Base-by-base conservation (phyloP, 2,888 invertebrate species). In the Drosophila greeni region DNA sequence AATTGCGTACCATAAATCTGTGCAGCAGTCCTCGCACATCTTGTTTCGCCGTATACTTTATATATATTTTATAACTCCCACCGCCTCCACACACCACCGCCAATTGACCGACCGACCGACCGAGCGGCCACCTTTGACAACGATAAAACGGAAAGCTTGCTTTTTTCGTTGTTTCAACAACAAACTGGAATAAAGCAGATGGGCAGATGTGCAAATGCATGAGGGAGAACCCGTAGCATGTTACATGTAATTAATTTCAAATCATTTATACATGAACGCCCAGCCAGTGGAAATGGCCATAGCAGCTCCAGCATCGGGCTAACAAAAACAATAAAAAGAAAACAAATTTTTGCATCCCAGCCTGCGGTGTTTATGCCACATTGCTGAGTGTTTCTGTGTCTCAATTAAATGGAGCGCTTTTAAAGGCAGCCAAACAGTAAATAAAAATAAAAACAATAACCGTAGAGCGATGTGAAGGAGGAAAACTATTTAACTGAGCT, bases 201-300 rank as follows among this genome's bases (percentile, higher is more conserved):
- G 45, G 45, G 31, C 70, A 70, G 55, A 73, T 65, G 58, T 61
- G 73, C 70, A 65, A 71, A 71, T 69, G 68, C 39, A 51, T 57
- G 53, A 20, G 29, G 45, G 66, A 26, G 51, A 37, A 57, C 56
- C 73, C 69, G 66, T 75, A 75, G 66, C 84, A 82, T 82, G 79
- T 79, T 79, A 82, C 82, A 84, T 79, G 82, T 79, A 84, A 79
- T 79, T 79, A 79, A 84, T 79, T 79, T 79, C 84, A 82, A 82
- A 79, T 79, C 84, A 79, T 79, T 84, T 79, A 79, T 79, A 84
- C 79, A 79, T 79, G 79, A 82, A 75, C 82, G 82, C 84, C 71
- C 65, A 55, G 40, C 34, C 43, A 48, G 53, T 55, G 51, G 18
- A 37, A 55, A 34, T 20, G 18, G 36, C 14, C 20, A n/a, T 23